Evolutionary conservation across 1,140 invertebrate genomes (phyloP), one percentile per base, ranked within the genome.

Genomic region (Danaus melanippus): DNA sequence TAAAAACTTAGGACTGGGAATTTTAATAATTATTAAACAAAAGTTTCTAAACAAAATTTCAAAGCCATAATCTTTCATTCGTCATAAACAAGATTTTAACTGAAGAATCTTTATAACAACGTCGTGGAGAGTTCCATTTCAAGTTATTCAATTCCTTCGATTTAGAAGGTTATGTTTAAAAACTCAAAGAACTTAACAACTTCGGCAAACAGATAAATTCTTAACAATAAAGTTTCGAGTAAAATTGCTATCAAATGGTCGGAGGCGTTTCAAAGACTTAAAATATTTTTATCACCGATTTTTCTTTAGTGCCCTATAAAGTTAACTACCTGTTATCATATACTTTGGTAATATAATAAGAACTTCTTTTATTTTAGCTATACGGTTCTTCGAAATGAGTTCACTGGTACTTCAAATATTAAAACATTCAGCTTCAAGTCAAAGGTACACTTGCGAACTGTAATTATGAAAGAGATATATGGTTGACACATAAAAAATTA

Each of bases 121-220:
- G 42, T 48, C 50, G 61, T 64, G 55, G 46, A 62, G 58, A 63
- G 63, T 56, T 59, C 52, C 61, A 50, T 32, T 32, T 32, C 21
- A 0, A 45, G 51, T 54, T 61, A 61, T 64, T 53, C 66, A 65
- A 62, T 64, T 63, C 63, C 50, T 60, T 61, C 50, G 55, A 42
- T 46, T 47, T 42, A 32, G 59, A 45, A 49, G 58, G 56, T 58
- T 59, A 59, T 57, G 47, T 74, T 72, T 67, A 68, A 56, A 71
- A 74, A 72, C 59, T 72, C 67, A 69, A 10, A 64, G 67, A 66
- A 61, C 54, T 58, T 58, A 67, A 67, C 62, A 62, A 68, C 64
- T 46, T 43, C 51, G 56, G 66, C 68, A 75, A 78, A 74, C 73
- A 74, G 73, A 76, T 70, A 66, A 77, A 77, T 67, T 73, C 60